A percentile compares a stretch with the other conserved stretches of the same genome.
Conservation (phyloP, 1,140 invertebrate genomes). For the Listronotus oregonensis region DNA sequence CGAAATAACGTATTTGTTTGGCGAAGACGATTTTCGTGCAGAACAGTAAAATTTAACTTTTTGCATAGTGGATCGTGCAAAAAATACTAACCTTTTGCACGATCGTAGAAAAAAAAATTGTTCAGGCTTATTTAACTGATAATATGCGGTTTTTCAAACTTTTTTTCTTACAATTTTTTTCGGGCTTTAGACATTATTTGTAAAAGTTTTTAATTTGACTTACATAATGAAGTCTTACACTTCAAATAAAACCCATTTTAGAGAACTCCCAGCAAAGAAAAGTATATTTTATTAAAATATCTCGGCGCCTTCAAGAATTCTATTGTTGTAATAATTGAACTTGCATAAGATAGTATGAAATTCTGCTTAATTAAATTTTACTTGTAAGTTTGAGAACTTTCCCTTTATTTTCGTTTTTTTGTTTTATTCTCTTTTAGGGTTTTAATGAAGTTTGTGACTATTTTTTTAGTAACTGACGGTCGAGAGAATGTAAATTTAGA, state of each 20-base stretch:
- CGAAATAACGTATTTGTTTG: too few species aligned
- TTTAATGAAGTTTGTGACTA: neutral
- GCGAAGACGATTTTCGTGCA: too few species aligned
- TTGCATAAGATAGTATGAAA: conserved; percentile 32
- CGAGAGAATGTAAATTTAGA: too few species aligned
- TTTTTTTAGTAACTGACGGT: too few species aligned
- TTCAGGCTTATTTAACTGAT: too few species aligned
- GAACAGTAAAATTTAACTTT: too few species aligned
- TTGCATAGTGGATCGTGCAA: too few species aligned
- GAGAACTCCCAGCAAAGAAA: conserved; percentile 18
- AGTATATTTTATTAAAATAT: conserved; percentile 34
- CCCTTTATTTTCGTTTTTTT: conserved; percentile 4
- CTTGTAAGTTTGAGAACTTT: conserved; percentile 14
- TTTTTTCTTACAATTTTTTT: too few species aligned
- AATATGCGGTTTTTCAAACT: too few species aligned
- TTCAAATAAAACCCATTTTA: conserved; percentile 28
- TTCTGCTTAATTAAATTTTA: conserved; percentile 34
- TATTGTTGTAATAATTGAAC: conserved; percentile 36
- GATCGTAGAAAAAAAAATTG: too few species aligned
- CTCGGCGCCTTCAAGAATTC: conserved; percentile 24
- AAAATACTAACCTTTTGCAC: too few species aligned
- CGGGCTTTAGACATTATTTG: too few species aligned
- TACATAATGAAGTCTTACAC: conserved; percentile 28
- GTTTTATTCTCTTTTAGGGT: conserved; percentile 1
- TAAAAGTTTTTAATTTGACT: conserved; percentile 32